phyloP scores from a whole-genome alignment of 2,888 invertebrate species.

The Mimachlamys varia region DNA sequence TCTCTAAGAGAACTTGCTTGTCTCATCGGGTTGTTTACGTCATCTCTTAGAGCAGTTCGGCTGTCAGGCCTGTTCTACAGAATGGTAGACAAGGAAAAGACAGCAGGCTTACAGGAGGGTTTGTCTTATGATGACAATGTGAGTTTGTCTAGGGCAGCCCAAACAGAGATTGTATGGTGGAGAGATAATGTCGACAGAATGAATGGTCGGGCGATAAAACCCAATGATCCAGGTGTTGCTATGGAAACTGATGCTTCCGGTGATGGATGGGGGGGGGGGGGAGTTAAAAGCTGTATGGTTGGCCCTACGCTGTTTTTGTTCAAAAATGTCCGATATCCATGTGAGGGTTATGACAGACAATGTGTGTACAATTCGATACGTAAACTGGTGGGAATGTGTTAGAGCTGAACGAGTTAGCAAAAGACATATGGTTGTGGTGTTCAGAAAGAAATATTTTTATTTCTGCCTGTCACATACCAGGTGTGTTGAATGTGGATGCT shows the following conservation, averaged over 20 bases:
- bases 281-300: background rate
- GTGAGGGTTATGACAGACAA: background rate
- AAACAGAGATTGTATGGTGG: background rate
- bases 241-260: background rate
- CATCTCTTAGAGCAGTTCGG: background rate
- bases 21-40: background rate
- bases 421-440: slow-evolving; percentile 47
- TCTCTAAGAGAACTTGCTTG: background rate
- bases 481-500: slow-evolving; percentile 24
- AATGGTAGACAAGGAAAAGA: background rate
- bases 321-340: background rate
- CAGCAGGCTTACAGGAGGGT: background rate
- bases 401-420: slow-evolving; percentile 36
- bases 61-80: background rate
- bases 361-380: background rate
- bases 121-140: background rate
- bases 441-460: slow-evolving; percentile 46
- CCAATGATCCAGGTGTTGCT: background rate
- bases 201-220: background rate
- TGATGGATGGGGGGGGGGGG: slow-evolving; percentile 9
- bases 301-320: background rate
- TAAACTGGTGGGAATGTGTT: background rate
- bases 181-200: background rate
- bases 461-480: slow-evolving; percentile 38
- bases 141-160: background rate